phyloP scores from a whole-genome alignment of 1,140 invertebrate species.

The Dreissena rostriformis region DNA sequence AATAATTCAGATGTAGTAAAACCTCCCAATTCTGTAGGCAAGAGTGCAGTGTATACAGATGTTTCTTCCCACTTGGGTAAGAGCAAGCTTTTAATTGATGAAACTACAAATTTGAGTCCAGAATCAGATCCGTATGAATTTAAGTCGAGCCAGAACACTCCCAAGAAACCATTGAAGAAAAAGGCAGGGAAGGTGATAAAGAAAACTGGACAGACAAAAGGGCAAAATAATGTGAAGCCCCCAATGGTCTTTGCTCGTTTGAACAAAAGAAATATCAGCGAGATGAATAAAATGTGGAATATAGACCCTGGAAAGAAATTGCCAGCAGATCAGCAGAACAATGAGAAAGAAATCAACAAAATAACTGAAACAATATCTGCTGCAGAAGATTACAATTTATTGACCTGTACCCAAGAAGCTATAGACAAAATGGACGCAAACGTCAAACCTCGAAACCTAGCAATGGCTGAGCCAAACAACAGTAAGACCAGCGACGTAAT shows the following conservation, averaged over 20 bases:
- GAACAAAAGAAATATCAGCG: not conserved
- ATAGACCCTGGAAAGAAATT: constrained; percentile 14
- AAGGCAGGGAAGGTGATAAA: constrained; percentile 37
- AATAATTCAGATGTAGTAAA: not conserved
- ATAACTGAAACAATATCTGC: constrained; percentile 64
- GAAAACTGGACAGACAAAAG: not conserved
- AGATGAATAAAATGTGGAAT: constrained; percentile 22
- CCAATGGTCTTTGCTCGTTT: not conserved
- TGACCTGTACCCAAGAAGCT: constrained; percentile 72
- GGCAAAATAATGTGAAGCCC: not conserved
- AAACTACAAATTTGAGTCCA: not conserved
- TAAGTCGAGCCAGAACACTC: constrained; percentile 63
- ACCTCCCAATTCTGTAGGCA: not conserved
- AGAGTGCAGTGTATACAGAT: not conserved
- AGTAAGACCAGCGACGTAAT: not conserved
- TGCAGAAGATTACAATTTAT: constrained; percentile 73
- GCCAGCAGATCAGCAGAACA: constrained; percentile 21
- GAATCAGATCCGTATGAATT: constrained; percentile 67
- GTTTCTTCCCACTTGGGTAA: too few relatives aligned
- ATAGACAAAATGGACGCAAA: constrained; percentile 44
- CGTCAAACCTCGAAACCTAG: too few relatives aligned
- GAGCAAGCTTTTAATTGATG: too few relatives aligned
- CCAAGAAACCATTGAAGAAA: constrained; percentile 40
- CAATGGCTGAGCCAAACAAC: not conserved
- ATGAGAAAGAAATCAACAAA: constrained; percentile 51